Percentiles rank a stretch among this genome's conserved stretches.
Evolutionary conservation across 2,113 vertebrate species (phyloP).

Genomic region (Petrocephalus zakoni): DNA sequence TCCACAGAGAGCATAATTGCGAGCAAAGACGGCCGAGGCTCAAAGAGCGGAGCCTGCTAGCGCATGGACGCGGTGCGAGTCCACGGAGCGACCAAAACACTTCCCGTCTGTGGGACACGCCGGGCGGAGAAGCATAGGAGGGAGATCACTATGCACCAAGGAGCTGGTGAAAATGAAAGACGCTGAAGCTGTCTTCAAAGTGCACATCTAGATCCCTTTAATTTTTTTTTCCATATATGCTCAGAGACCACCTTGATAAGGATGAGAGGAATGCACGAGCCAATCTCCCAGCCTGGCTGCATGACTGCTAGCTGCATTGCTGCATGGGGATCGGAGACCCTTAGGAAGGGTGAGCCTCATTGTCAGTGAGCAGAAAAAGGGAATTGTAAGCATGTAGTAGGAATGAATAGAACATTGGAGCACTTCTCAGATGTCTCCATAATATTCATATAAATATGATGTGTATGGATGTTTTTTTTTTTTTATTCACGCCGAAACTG

Average conservation of each 20-base stretch:
- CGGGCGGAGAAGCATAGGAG: not conserved
- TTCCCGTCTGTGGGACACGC: not conserved
- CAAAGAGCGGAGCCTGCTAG: not conserved
- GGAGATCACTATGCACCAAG: not conserved
- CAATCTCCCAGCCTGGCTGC: not conserved
- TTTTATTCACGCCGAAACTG: not conserved
- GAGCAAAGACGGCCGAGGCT: slow-evolving; percentile 9
- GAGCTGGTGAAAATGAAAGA: not conserved
- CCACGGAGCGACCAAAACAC: not conserved
- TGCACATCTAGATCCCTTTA: not conserved
- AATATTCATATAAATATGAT: not conserved
- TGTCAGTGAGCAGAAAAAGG: not conserved
- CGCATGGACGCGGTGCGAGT: not conserved
- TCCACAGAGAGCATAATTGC: slow-evolving; percentile 43
- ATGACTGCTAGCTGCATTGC: not conserved
- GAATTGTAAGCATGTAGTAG: not conserved
- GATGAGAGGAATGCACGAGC: not conserved
- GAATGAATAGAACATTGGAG: not conserved
- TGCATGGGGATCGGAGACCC: not conserved
- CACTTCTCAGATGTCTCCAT: not conserved
- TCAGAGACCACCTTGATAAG: not conserved
- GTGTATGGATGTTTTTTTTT: not conserved
- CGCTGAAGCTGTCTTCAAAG: not conserved
- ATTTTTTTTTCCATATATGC: not conserved
- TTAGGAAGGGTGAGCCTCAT: not conserved